Base-by-base conservation (phyloP, 2,888 invertebrate genomes). In the Malacosoma neustria region DNA sequence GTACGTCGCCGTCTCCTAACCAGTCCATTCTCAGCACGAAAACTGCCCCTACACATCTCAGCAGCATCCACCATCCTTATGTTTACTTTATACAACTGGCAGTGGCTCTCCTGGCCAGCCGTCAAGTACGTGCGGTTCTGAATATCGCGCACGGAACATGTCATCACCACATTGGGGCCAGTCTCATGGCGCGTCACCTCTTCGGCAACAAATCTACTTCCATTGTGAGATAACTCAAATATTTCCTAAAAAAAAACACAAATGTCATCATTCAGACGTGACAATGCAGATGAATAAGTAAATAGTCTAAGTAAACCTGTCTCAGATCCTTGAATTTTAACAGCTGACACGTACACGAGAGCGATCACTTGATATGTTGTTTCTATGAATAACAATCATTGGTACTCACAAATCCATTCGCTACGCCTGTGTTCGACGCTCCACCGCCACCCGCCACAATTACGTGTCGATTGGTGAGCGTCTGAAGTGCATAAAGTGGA, bases 361-460 rank as follows among this genome's bases (percentile, higher is more conserved):
- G 36, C 36, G 14, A 38, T 36, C 48, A 43, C 44, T 41, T 35
- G 2, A n/a, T 36, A 37, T 38, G 33, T 11, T 34, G 34, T 39
- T 34, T 34, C 38, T 31, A 29, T 33, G 13, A 6, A 33, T 4
- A 5, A 40, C 40, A 39, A 41, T 38, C 13, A 11, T 34, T 37
- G 39, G 33, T 53, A 91, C 95, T 92, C 87, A 96, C 98, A 86
- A 99, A 96, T 72, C 97, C 96, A 89, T 99, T 99, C 29, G 94
- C 93, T 38, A 99, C 95, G 37, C 99, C 99, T 33, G 98, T 98
- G 75, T 97, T 98, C 11, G 98, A 93, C 29, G 96, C 93, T 39
- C 99, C 99, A 42, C 99, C 99, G 37, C 99, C 99, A 37, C 99
- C 99, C 45, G 96, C 98, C 34, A 99, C 96, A 43, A 99, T 85